phyloP scores from a whole-genome alignment of 2,113 vertebrate genomes.

The Montifringilla adamsi region DNA sequence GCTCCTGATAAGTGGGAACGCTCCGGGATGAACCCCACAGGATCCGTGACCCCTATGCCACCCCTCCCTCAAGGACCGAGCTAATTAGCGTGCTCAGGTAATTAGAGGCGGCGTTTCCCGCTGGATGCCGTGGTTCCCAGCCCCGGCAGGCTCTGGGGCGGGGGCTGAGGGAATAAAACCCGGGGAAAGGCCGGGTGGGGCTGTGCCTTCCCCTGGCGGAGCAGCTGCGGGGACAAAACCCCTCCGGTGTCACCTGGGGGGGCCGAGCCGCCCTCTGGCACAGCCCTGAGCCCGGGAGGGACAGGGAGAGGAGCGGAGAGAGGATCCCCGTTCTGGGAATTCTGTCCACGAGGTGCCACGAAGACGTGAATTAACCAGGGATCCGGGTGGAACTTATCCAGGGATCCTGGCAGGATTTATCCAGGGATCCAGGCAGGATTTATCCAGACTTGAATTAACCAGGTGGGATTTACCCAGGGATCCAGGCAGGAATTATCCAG shows the following conservation, averaged over 20 bases:
- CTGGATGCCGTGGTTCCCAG: not conserved
- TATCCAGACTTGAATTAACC: no score
- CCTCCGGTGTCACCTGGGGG: not conserved
- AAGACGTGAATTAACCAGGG: not conserved
- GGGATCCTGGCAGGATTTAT: not conserved
- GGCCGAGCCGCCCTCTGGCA: not conserved
- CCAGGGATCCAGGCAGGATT: not conserved
- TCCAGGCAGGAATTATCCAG: not conserved
- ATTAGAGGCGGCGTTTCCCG: not conserved
- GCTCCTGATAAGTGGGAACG: not conserved
- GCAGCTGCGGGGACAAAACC: not conserved
- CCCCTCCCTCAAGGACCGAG: fast-evolving
- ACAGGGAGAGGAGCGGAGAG: not conserved
- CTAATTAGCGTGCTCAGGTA: fast-evolving
- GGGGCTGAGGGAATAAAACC: not conserved
- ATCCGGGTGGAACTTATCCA: not conserved
- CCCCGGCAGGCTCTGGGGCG: not conserved
- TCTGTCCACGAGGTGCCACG: not conserved
- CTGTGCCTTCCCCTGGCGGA: not conserved
- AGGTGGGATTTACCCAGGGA: not conserved
- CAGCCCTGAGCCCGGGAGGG: not conserved
- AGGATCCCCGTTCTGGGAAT: not conserved
- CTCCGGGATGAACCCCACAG: not conserved
- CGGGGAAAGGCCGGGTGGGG: fast-evolving
- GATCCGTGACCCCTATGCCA: fast-evolving